These are phyloP conservation scores for Donacobius atricapilla DNA, from an alignment of 2,113 vertebrate genomes.

Conservation along the genomic window DNA sequence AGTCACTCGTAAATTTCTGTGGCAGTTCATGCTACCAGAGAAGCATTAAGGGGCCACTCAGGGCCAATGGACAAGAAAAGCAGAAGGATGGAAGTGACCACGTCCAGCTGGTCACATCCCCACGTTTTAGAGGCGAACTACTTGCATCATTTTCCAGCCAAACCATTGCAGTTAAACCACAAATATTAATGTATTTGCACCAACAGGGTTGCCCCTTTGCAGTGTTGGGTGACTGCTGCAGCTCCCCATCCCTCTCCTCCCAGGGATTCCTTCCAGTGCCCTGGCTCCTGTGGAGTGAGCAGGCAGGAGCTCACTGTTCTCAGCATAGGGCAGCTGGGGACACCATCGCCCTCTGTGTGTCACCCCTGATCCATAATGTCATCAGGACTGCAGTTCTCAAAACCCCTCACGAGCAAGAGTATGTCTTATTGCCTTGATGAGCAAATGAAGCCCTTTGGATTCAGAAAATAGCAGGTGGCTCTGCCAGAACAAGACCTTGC, in stretches of 20 bases:
- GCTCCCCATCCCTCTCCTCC: not conserved
- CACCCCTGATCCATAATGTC: not conserved
- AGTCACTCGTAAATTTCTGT: not conserved
- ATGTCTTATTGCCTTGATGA: slow-evolving; percentile 11
- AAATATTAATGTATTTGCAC: not conserved
- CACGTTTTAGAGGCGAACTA: rapidly evolving
- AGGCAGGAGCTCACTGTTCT: not conserved
- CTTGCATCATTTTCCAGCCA: not conserved
- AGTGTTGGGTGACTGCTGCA: rapidly evolving
- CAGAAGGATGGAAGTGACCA: not conserved
- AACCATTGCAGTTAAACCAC: not conserved
- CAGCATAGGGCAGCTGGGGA: rapidly evolving
- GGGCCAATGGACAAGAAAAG: not conserved
- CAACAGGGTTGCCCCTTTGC: not conserved
- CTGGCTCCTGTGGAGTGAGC: rapidly evolving
- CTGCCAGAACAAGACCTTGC: not conserved
- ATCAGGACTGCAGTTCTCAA: not conserved
- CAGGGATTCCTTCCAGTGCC: rapidly evolving
- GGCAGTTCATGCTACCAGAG: not conserved
- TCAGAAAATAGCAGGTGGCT: not conserved
- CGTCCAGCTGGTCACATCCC: not conserved
- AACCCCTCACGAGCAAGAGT: not conserved
- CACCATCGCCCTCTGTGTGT: rapidly evolving
- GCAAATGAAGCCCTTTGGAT: not conserved
- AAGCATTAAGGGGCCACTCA: not conserved